Conservation (phyloP, 2,888 invertebrate species). For the Lydus trimaculatus region DNA sequence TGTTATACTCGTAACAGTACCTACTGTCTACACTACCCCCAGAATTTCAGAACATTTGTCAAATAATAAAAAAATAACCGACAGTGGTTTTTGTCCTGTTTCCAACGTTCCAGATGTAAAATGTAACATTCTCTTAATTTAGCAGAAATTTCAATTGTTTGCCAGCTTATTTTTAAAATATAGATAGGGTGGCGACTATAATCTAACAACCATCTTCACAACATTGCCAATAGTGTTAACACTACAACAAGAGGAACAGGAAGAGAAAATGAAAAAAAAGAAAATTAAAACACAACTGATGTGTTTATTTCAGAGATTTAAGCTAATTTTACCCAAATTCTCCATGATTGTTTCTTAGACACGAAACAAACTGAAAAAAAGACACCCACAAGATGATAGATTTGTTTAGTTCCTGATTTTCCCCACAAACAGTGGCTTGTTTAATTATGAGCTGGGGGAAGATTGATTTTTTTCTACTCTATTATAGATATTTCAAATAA, state of each 20-base stretch:
- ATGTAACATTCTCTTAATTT: constrained; percentile 52
- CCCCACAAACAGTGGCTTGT: constrained; percentile 4
- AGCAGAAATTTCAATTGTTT: constrained; percentile 47
- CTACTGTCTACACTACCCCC: constrained; percentile 47
- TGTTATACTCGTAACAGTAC: constrained; percentile 22
- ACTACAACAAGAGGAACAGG: constrained; percentile 15
- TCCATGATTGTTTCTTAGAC: constrained; percentile 2
- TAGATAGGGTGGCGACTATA: constrained; percentile 1
- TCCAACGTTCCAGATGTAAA: constrained; percentile 50
- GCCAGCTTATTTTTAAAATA: constrained; percentile 34
- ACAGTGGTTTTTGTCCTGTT: constrained; percentile 42
- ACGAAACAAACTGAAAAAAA: neutral
- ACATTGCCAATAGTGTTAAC: constrained; percentile 27
- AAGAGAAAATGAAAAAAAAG: neutral
- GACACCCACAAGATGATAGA: neutral
- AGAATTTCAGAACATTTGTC: constrained; percentile 49
- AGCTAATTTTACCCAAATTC: constrained; percentile 5
- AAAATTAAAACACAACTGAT: neutral
- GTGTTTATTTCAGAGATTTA: constrained; percentile 1
- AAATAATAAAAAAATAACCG: constrained; percentile 42
- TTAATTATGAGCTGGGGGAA: constrained; percentile 3
- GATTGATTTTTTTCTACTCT: constrained; percentile 7
- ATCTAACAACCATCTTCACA: constrained; percentile 21
- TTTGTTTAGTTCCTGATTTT: constrained; percentile 11
- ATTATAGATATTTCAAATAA: neutral